Evolutionary conservation across 2,888 invertebrate genomes (phyloP), one percentile per base, ranked within the genome.

Genomic region (Plagodis pulveraria): DNA sequence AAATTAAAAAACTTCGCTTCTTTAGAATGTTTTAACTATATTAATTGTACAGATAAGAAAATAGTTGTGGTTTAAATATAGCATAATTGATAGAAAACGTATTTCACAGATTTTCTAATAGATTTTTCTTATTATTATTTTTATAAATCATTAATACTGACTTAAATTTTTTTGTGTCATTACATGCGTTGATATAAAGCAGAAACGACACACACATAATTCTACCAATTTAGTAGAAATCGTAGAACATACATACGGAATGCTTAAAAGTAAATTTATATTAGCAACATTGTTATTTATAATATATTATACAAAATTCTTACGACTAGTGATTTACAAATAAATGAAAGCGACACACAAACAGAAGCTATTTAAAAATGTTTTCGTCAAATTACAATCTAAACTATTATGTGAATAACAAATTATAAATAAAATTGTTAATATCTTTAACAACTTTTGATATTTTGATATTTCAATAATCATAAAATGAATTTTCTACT

Each of bases 121-220:
- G 48, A 59, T 58, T 59, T 62, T 57, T 46, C 51, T 58, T 50
- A 44, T 38, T 61, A 74, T 76, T 72, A 74, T 69, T 71, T 70
- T 70, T 74, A 76, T 71, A 72, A 60, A 51, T 53, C 32, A 77
- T 72, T 87, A 86, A 88, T 88, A 87, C 86, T 87, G 87, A 82
- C 77, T 56, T 55, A 58, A 10, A 11, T 9, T 73, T 71, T 60
- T 67, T 83, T 86, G 83, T 83, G 83, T 85, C 84, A 78, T 71
- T 75, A 80, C 80, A 82, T 86, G 84, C 86, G 84, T 84, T 81
- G 83, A 45, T 76, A 73, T 9, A 10, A 1, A 7, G 8, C 62
- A 66, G 71, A 76, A 69, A 75, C 78, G 80, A 73, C 67, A 67
- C 65, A 63, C 55, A 65, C 41, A 63, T 68, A 62, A 50, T 50